Base-by-base conservation (phyloP, 1,140 invertebrate genomes). In the Pogonomyrmex californicus region DNA sequence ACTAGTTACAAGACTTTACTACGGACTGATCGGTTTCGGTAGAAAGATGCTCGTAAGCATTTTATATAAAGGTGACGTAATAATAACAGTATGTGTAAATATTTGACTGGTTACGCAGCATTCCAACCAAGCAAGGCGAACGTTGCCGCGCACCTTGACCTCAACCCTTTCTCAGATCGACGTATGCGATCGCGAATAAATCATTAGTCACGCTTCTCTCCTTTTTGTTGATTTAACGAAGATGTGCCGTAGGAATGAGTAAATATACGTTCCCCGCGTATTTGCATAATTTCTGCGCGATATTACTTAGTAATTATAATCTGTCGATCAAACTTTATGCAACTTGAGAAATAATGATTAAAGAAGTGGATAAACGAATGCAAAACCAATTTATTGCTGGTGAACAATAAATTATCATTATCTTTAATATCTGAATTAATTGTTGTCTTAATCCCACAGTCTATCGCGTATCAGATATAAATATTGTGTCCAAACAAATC, bases 121-220 rank as follows among this genome's bases (percentile, higher is more conserved):
- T 89, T 82, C 76, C 63, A 33, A n/a, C 1, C 36, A 33, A 41
- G 44, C 68, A 58, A 70, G 56, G 86, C 66, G 86, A 85, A 62
- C 86, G 47, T 56, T 65, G 85, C 75, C 79, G 79, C 78, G 70
- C 54, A 62, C 75, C 68, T 71, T 75, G 86, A 87, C 88, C 86
- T 90, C 85, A 82, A 90, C 88, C 88, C 89, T 90, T 87, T 87
- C 89, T 85, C 81, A 71, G 73, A 86, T 65, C 56, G 62, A 62
- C 77, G 54, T 56, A 78, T 85, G 54, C 60, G 82, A 87, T 85
- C 81, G 49, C 56, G 73, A 47, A 89, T 89, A 89, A 90, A 90
- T 90, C 85, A 75, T 86, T 62, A 85, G 44, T 83, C 62, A 75
- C 68, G 58, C 56, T 56, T 87, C 68, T 83, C 36, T 63, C 14